Evolutionary conservation across 2,113 vertebrate species (phyloP).

Genomic region (Engystomops pustulosus): DNA sequence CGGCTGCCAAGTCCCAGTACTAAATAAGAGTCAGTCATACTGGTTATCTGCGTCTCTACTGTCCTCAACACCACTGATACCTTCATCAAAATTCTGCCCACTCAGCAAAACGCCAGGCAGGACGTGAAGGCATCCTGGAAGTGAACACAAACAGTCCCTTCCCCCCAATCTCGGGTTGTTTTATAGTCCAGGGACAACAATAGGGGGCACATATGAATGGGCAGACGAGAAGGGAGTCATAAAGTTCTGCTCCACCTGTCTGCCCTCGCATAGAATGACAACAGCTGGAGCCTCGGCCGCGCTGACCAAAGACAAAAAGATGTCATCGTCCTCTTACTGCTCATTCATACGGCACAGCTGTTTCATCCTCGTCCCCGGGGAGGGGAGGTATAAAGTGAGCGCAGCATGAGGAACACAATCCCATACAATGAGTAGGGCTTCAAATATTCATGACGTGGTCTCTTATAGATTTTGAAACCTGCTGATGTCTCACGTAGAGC

Average conservation of each 20-base stretch:
- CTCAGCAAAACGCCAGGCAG: no score
- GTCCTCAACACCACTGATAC: background rate
- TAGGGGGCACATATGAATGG: background rate
- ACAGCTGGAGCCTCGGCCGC: constrained; percentile 14
- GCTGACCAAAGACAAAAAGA: constrained; percentile 28
- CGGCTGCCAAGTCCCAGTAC: background rate
- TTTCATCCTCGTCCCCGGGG: background rate
- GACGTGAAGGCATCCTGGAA: background rate
- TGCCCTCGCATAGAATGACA: background rate
- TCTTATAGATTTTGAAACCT: background rate
- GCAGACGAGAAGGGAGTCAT: constrained; percentile 20
- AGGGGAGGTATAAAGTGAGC: background rate
- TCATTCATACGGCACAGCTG: constrained; percentile 26
- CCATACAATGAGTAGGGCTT: background rate
- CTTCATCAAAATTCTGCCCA: no score
- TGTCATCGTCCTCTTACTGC: background rate
- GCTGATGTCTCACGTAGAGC: no score
- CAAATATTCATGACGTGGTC: background rate
- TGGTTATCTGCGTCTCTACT: background rate
- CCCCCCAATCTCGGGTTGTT: background rate
- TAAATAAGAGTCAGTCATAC: no score
- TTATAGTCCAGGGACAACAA: background rate
- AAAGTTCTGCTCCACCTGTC: constrained; percentile 17
- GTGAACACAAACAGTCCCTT: background rate
- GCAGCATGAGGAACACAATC: background rate